Base-by-base conservation (phyloP, 2,888 invertebrate species). In the Drosophila anomelani region DNA sequence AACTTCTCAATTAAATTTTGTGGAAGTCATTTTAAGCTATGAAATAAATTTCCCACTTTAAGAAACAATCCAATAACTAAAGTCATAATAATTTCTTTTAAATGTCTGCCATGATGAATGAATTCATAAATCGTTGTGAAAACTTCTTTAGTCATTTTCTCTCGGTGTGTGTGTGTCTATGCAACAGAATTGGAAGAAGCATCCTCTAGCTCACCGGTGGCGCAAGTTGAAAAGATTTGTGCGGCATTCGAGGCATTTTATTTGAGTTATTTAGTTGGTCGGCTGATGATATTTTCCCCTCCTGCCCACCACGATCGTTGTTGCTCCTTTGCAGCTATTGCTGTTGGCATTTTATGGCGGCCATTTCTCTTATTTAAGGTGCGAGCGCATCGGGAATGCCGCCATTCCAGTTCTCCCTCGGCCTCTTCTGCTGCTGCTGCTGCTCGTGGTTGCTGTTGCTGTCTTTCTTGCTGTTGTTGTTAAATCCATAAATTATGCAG, bases 401-500 rank as follows among this genome's bases (percentile, higher is more conserved):
- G 20, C 44, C 61, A 60, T 72, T 62, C 68, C 63, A 63, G 66
- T 60, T 62, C 68, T 41, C 54, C 38, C 62, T 36, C 26, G 17
- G 5, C 51, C 41, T 49, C 46, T 7, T 10, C 54, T 43, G 26
- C n/a, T 43, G 47, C 23, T 15, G 46, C 13, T 44, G n/a, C 49
- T 51, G 41, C 26, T 38, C 26, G 23, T 36, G 36, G 61, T 60
- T 54, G 32, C 20, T 32, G 26, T 23, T 46, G 47, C 23, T 41
- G 34, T 12, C 53, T 34, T 17, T 67, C 34, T 17, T 64, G 53
- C 43, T 64, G 63, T 29, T 29, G 29, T 43, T 72, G 67, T 62
- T 81, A 62, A 76, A 81, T 70, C 75, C 81, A 84, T 84, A 84
- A 84, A 89, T 89, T 87, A 87, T 88, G 81, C 75, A 79, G 87